A percentile compares a stretch with the other conserved stretches of the same genome.
These are phyloP conservation scores for Megatriorchis doriae DNA, from an alignment of 2,113 vertebrate species.

Conservation along the genomic window DNA sequence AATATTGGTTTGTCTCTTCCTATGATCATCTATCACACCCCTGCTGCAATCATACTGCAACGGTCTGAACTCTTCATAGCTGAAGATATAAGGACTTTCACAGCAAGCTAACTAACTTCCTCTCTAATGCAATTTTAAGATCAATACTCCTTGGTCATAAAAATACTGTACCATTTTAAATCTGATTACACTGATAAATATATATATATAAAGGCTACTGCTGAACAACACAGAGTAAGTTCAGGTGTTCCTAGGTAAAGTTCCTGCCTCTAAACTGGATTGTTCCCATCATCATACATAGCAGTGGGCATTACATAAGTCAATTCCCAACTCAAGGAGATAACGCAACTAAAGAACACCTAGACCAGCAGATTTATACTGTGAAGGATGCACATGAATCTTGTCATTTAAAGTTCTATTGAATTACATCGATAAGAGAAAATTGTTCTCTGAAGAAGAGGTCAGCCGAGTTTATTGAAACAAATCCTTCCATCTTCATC, in stretches of 20 bases:
- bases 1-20: not conserved
- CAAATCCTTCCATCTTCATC: conserved; percentile 51
- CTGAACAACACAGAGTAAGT: not conserved
- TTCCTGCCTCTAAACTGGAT: not conserved
- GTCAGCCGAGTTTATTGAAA: conserved; percentile 36
- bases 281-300: not conserved
- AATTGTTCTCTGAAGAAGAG: conserved; percentile 47
- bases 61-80: not conserved
- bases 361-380: not conserved
- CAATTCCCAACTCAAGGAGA: conserved; percentile 50
- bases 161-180: not conserved
- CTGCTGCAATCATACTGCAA: not conserved
- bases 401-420: conserved; percentile 32
- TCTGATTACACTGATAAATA: not conserved
- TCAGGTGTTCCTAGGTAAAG: not conserved
- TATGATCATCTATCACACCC: not conserved
- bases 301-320: conserved; percentile 17
- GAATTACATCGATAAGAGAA: conserved; percentile 27
- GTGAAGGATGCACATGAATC: conserved; percentile 26
- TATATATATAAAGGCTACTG: not conserved
- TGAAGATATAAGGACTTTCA: not conserved
- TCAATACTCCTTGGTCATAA: conserved; percentile 17
- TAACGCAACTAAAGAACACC: not conserved
- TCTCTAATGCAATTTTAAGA: conserved; percentile 41
- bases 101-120: conserved; percentile 5